Base-by-base conservation (phyloP, 1,140 invertebrate species). In the Ephestia elutella region DNA sequence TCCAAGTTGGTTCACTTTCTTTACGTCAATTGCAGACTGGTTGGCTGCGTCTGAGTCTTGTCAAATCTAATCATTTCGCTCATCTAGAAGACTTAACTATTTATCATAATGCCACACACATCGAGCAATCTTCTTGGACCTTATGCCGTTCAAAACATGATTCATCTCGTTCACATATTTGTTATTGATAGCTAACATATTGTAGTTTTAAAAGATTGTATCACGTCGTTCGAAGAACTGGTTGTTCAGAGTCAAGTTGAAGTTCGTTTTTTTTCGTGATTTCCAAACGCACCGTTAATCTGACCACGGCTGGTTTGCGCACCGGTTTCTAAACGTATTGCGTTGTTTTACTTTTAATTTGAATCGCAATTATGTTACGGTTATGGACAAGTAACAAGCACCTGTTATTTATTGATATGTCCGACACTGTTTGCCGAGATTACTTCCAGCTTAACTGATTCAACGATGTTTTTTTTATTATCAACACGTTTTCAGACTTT, bases 211-310 rank as follows among this genome's bases (percentile, higher is more conserved):
- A 21, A 28, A 56, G 30, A 48, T 56, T 44, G 54, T 48, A 56
- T 21, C 35, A 11, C 11, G 11, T 5, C n/a, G 20, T 19, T 4
- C 35, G 49, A 15, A 11, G 25, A 57, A 54, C 57, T 54, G 57
- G 57, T 54, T 54, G 17, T n/a, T 19, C 57, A 35, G 8, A 38
- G 51, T 59, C 57, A 59, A 59, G 57, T 59, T 59, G 53, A 59
- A 59, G 50, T 32, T 51, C 48, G 13, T 18, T 54, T 54, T 58
- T 59, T 59, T 59, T 58, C 15, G 25, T 59, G 17, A 18, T 54
- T 48, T 48, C 51, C 28, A 25, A 50, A 20, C 18, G 49, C 11
- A 59, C 57, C 57, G 57, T 59, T 59, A 59, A 15, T 19, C 30
- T 19, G 18, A 10, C 48, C 20, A 28, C 56, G 56, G 49, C 49